These are phyloP conservation scores for Numenius phaeopus DNA, from an alignment of 2,797 vertebrate genomes.

Conservation along the genomic window DNA sequence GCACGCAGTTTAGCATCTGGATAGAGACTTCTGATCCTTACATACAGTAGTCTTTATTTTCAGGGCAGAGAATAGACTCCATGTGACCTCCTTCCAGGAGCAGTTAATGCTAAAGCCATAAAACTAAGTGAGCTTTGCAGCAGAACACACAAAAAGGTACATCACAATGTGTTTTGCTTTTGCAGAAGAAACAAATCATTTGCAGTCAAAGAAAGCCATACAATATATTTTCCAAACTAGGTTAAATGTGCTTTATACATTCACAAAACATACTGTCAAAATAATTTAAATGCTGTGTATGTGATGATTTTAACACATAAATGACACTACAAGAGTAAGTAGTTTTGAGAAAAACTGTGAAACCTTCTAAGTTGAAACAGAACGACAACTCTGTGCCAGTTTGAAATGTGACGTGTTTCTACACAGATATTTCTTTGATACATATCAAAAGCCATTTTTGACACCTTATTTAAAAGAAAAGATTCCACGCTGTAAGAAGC, in stretches of 20 bases:
- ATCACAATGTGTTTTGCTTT: not conserved
- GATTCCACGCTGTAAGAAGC: not conserved
- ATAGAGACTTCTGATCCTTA: not conserved
- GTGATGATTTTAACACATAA: not conserved
- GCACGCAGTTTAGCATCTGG: not conserved
- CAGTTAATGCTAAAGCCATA: not conserved
- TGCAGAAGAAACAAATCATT: slow-evolving; percentile 4
- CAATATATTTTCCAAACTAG: not conserved
- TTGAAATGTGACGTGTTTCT: slow-evolving; percentile 25
- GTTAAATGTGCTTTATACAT: slow-evolving; percentile 17
- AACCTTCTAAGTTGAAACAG: not conserved
- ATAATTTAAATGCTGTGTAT: not conserved
- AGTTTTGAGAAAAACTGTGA: not conserved
- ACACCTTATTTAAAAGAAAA: slow-evolving; percentile 23
- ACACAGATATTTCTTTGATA: not conserved
- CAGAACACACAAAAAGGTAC: not conserved
- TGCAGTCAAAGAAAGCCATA: not conserved
- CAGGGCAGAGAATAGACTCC: not conserved
- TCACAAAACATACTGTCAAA: not conserved
- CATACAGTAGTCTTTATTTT: not conserved
- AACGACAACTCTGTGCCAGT: not conserved
- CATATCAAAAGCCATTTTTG: not conserved
- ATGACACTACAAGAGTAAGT: not conserved
- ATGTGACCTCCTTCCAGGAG: not conserved
- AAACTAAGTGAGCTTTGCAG: slow-evolving; percentile 28